These are phyloP conservation scores for Mesoclemmys tuberculata DNA, from an alignment of 2,113 vertebrate species.

Conservation along the genomic window DNA sequence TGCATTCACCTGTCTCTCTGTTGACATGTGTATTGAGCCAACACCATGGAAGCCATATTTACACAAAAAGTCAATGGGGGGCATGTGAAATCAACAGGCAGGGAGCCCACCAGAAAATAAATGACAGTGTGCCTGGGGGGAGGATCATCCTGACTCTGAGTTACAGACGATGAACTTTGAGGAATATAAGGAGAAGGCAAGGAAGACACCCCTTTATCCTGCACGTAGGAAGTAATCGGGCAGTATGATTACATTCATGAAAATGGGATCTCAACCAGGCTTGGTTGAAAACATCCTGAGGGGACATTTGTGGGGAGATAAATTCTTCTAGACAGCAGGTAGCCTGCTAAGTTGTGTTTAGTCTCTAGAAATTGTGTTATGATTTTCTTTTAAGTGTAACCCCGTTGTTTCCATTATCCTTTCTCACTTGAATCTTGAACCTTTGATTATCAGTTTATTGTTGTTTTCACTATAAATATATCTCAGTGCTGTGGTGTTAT, in stretches of 20 bases:
- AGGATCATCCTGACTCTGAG: neutral
- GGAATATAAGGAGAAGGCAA: neutral
- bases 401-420: neutral
- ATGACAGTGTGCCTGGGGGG: neutral
- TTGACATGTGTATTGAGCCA: neutral
- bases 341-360: neutral
- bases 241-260: neutral
- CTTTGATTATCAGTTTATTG: neutral
- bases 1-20: neutral
- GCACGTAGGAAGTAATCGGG: neutral
- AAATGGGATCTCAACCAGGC: neutral
- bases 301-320: neutral
- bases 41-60: neutral
- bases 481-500: neutral
- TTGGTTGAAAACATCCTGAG: neutral
- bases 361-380: neutral
- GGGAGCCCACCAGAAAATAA: neutral
- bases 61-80: neutral
- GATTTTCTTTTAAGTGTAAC: neutral
- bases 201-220: neutral
- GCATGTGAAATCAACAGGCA: neutral
- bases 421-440: neutral
- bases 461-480: neutral
- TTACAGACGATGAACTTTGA: neutral
- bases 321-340: neutral